These are phyloP conservation scores for Heterotis niloticus DNA, from an alignment of 2,113 vertebrate species.

Conservation along the genomic window DNA sequence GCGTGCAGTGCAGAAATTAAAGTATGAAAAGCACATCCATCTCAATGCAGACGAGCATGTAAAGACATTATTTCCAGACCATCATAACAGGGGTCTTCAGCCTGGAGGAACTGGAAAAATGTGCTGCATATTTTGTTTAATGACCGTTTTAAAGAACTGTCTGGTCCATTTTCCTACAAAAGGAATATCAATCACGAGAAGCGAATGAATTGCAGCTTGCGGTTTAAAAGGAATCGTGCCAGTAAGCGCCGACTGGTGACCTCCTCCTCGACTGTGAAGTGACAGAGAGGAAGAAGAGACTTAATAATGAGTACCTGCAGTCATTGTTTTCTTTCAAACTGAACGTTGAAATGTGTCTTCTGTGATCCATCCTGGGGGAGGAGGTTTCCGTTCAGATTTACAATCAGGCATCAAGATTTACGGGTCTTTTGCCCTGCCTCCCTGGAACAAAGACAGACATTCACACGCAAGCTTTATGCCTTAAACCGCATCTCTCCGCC, in stretches of 20 bases:
- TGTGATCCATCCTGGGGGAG: background rate
- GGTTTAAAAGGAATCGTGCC: background rate
- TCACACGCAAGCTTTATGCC: background rate
- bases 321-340: background rate
- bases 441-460: background rate
- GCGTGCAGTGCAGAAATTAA: too few species aligned
- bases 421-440: background rate
- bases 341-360: background rate
- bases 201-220: background rate
- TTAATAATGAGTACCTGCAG: background rate
- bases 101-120: background rate
- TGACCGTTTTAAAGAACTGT: background rate
- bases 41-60: background rate
- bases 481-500: background rate
- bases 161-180: slow-evolving; percentile 4
- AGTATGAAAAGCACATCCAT: background rate
- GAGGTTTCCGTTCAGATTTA: background rate
- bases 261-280: background rate
- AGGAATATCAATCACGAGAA: background rate
- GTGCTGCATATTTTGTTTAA: slow-evolving; percentile 6
- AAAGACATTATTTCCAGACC: slow-evolving; percentile 13
- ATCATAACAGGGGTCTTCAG: background rate
- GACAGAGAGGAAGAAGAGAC: background rate
- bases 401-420: slow-evolving; percentile 5
- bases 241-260: too few species aligned